Evolutionary conservation across 2,113 vertebrate species (phyloP), one percentile per base, ranked within the genome.

Genomic region (Pelvicachromis taeniatus): DNA sequence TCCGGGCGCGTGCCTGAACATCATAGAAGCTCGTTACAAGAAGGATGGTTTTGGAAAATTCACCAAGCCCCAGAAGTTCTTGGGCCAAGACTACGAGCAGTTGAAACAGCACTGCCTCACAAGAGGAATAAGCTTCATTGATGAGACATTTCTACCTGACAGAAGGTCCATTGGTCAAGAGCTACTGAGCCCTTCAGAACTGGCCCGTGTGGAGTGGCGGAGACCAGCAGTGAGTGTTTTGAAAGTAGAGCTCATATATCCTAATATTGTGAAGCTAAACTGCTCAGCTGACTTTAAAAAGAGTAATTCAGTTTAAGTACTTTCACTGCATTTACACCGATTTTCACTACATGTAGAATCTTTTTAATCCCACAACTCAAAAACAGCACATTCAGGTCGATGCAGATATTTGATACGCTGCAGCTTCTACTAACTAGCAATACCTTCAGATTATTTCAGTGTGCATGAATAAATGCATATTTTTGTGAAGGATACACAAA

Each of bases 71-170:
- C 75, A 86, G 23, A 91, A 38, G 38, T 94, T 95, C 17, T 11
- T 91, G 0, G 84, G 88, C 2, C 96, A 96, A 58, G 93, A 95
- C 88, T 95, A 87, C 61, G 1, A 93, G 38, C 17, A 73, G 40
- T 38, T 96, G 38, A 93, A 82, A 40, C 52, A 93, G 16, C 88
- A 91, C 81, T 95, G 81, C n/a, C 16, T 94, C 2, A 48, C 13
- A n/a, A 35, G 38, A 2, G 31, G 31, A 2, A 9, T 84, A 3
- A 89, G 87, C 56, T 96, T 82, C 78, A 80, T 91, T 2, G 96
- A 96, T 2, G 85, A 94, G 0, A 92, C 81, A 70, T 96, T 96
- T 65, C 94, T 94, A 1, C 95, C 95, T 6, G 93, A 95, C 82
- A 82, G 1, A 7, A 88, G 7, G 3, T 94, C 95, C 59, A 95